Percentiles rank a stretch among this genome's conserved stretches.
Evolutionary conservation across 2,797 vertebrate genomes (phyloP).

Genomic region (Gobionotothen gibberifrons): DNA sequence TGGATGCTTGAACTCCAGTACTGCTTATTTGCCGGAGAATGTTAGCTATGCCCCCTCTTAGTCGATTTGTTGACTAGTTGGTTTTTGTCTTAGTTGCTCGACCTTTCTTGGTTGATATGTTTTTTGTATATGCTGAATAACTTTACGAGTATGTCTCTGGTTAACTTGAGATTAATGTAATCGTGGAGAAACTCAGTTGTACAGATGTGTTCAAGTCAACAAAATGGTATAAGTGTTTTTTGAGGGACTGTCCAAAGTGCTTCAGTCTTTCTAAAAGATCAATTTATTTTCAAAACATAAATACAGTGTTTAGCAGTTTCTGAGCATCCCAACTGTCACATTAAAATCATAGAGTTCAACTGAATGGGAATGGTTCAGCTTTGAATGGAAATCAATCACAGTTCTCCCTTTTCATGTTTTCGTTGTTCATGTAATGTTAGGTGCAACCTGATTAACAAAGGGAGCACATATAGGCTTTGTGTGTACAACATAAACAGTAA

Average conservation of each 20-base stretch:
- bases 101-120: too few species aligned
- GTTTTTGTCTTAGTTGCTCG: too few species aligned
- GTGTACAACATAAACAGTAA: not conserved
- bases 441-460: not conserved
- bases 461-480: not conserved
- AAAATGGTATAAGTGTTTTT: too few species aligned
- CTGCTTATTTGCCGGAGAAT: slow-evolving; percentile 30
- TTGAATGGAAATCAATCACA: not conserved
- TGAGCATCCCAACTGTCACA: not conserved
- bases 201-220: too few species aligned
- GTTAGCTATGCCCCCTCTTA: not conserved
- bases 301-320: not conserved
- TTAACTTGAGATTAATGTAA: too few species aligned
- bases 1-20: slow-evolving; percentile 17
- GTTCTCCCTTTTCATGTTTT: not conserved
- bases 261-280: slow-evolving; percentile 24
- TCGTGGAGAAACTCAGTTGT: too few species aligned
- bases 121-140: too few species aligned
- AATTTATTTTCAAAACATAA: not conserved
- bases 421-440: not conserved
- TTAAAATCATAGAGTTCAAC: slow-evolving; percentile 15
- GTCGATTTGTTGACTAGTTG: too few species aligned
- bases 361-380: slow-evolving; percentile 8
- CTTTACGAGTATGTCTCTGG: too few species aligned
- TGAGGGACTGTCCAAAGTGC: slow-evolving; percentile 1